Conservation (phyloP, 2,113 vertebrate species). For the Caloenas nicobarica region DNA sequence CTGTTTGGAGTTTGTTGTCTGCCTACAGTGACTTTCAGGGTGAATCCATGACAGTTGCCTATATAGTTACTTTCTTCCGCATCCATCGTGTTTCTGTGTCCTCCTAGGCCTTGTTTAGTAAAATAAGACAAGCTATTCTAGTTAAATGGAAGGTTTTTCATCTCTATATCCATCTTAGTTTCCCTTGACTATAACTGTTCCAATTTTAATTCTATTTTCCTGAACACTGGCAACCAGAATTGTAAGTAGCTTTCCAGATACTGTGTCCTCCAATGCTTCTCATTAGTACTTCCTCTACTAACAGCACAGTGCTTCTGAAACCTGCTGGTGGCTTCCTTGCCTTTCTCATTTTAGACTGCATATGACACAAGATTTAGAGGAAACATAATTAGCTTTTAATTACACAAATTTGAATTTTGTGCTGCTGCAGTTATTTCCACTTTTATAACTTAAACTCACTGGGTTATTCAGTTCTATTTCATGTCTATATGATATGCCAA, state of each 20-base stretch:
- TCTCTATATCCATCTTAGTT: neutral
- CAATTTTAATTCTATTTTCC: neutral
- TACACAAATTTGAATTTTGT: neutral
- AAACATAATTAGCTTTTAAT: neutral
- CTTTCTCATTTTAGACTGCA: neutral
- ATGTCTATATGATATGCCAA: neutral
- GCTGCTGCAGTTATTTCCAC: neutral
- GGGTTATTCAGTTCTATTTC: neutral
- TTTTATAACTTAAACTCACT: neutral
- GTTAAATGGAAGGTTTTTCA: neutral
- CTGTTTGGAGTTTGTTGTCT: no score
- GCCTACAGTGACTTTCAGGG: no score
- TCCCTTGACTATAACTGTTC: neutral
- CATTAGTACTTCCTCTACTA: neutral
- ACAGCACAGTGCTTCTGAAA: neutral
- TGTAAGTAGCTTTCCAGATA: neutral
- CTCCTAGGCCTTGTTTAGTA: neutral
- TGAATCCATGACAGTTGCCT: neutral
- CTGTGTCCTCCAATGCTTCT: neutral
- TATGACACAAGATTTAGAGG: neutral
- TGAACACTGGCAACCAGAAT: neutral
- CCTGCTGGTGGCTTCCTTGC: neutral
- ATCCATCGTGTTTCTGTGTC: neutral
- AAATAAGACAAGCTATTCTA: neutral
- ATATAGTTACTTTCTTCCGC: neutral